These are phyloP conservation scores for Peromyscus maniculatus DNA, from an alignment of 2,113 vertebrate species.

Conservation along the genomic window DNA sequence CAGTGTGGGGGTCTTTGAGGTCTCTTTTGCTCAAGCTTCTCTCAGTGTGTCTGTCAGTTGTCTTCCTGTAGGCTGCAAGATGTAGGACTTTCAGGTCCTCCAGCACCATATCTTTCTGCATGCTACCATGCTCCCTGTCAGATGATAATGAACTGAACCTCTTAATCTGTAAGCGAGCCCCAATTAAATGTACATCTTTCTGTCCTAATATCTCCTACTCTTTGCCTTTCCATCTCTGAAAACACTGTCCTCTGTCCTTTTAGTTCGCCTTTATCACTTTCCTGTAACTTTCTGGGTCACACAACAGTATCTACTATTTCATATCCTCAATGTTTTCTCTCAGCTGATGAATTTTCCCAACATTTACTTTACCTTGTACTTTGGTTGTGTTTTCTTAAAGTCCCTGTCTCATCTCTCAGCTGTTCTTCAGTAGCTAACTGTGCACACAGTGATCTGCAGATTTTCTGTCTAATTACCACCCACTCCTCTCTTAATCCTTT, in stretches of 20 bases:
- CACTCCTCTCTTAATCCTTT: constrained; percentile 48
- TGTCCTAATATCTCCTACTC: background rate
- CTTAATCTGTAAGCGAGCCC: background rate
- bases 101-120: background rate
- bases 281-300: background rate
- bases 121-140: background rate
- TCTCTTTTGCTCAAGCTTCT: background rate
- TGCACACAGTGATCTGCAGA: background rate
- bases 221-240: background rate
- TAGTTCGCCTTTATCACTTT: background rate
- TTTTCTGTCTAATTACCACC: constrained; percentile 51
- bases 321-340: constrained; percentile 36
- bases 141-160: background rate
- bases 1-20: background rate
- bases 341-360: background rate
- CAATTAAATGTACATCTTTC: background rate
- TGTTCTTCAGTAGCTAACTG: background rate
- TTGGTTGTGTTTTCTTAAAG: background rate
- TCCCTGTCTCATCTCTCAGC: constrained; percentile 2
- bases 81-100: background rate
- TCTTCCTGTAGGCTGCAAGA: background rate
- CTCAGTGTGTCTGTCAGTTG: background rate
- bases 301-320: background rate
- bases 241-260: background rate
- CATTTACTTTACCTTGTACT: background rate